A percentile compares a stretch with the other conserved stretches of the same genome.
phyloP scores from a whole-genome alignment of 2,113 vertebrate genomes.

The Platycercus adscitus region DNA sequence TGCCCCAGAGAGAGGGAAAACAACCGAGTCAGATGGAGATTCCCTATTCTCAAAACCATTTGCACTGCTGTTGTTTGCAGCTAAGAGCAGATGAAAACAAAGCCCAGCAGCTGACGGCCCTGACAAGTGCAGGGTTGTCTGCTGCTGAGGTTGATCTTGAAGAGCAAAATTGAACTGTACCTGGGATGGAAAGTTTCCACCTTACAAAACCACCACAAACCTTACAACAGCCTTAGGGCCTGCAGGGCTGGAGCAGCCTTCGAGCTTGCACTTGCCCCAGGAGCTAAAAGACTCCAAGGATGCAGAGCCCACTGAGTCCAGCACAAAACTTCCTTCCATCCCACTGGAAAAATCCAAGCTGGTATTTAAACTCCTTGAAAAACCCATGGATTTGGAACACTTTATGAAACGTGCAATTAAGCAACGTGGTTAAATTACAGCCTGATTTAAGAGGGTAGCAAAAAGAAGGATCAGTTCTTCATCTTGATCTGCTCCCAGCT shows the following conservation, averaged over 20 bases:
- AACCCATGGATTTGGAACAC: not conserved
- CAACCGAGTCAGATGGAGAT: not conserved
- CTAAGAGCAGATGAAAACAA: not conserved
- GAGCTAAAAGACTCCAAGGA: not conserved
- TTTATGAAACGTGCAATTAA: not conserved
- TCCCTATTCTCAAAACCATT: not conserved
- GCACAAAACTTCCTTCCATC: not conserved
- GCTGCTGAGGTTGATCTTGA: not conserved
- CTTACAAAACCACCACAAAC: not conserved
- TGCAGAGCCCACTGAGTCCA: not conserved
- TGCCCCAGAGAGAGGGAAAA: not conserved
- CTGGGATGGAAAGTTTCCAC: not conserved
- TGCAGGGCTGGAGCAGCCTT: not conserved
- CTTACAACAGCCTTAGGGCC: not conserved
- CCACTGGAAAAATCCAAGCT: not conserved
- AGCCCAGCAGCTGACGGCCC: not conserved
- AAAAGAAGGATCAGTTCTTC: not conserved
- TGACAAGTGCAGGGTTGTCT: not conserved
- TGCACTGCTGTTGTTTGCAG: not conserved
- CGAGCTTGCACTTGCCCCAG: too few species aligned
- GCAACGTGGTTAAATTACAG: not conserved
- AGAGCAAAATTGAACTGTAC: not conserved
- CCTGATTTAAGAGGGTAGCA: not conserved
- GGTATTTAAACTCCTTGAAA: not conserved
- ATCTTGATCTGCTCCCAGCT: not conserved